Evolutionary conservation across 2,888 invertebrate genomes (phyloP), one percentile per base, ranked within the genome.

Genomic region (Melieria crassipennis): DNA sequence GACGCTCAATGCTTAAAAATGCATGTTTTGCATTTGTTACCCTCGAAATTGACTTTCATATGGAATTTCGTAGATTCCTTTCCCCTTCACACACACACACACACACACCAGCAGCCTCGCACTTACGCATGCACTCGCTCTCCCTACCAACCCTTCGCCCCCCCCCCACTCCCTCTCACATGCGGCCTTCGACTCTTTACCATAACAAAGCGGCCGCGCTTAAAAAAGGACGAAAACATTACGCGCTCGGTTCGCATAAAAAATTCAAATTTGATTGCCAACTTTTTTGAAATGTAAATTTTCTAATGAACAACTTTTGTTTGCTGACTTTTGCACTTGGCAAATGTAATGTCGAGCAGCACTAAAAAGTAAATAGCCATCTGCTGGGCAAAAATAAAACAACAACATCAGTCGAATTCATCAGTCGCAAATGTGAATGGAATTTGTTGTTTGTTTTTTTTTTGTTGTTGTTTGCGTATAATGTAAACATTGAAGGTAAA

Each of bases 201-300:
- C 57, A 65, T 30, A 11, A 42, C 4, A 42, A 50, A 52, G 42
- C 42, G 42, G 11, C 63, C 48, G 42, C 30, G 30, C 30, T 30
- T 30, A 3, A 30, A 30, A 30, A 30, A 30, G 30, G 30, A 30
- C 30, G 30, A 1, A 30, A 30, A 30, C 30, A 30, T 30, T 30
- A 30, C 30, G 30, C 30, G 30, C 30, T 30, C 46, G 47, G 48
- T 62, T 63, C 48, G 52, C 46, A 52, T 52, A n/a, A 43, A 47
- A 63, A 56, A 69, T 63, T 69, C 63, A 69, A 63, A 69, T 69
- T 63, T 63, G 47, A 63, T 56, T 62, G 62, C 69, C 55, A 62
- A 62, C 68, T 45, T 63, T 48, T 63, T 69, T 63, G 56, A 62
- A 52, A 63, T 69, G 69, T 56, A 57, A 63, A 63, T 69, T 11